phyloP scores from a whole-genome alignment of 1,140 invertebrate species.

The Antheraea pernyi region DNA sequence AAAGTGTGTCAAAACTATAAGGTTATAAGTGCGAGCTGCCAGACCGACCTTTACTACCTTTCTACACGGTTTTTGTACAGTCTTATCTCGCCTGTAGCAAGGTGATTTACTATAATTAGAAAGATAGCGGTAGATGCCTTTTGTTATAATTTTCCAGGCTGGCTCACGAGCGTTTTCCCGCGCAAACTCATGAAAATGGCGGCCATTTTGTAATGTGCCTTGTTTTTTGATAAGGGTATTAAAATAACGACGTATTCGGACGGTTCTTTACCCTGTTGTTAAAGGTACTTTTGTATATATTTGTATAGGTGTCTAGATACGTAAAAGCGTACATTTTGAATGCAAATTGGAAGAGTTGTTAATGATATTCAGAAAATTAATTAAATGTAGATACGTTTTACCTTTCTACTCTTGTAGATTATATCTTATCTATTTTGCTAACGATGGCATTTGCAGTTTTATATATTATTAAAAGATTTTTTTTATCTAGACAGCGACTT shows the following conservation, averaged over 20 bases:
- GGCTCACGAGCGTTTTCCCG: slow-evolving; percentile 68
- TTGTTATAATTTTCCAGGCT: slow-evolving; percentile 79
- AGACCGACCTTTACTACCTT: slow-evolving; percentile 52
- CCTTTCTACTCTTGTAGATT: neutral
- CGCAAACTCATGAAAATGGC: slow-evolving; percentile 72
- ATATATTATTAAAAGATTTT: neutral
- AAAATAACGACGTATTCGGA: slow-evolving; percentile 70
- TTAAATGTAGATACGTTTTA: slow-evolving; percentile 1
- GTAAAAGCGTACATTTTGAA: slow-evolving; percentile 65
- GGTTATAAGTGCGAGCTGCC: slow-evolving; percentile 44
- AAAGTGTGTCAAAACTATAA: slow-evolving; percentile 48
- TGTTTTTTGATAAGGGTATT: slow-evolving; percentile 79
- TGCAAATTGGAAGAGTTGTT: slow-evolving; percentile 63
- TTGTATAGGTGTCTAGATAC: slow-evolving; percentile 56
- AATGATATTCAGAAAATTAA: slow-evolving; percentile 50
- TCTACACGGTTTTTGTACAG: slow-evolving; percentile 43
- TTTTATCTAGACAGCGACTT: neutral
- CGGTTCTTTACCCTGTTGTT: slow-evolving; percentile 52
- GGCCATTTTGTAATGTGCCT: slow-evolving; percentile 75
- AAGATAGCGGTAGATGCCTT: slow-evolving; percentile 79
- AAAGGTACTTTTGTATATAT: slow-evolving; percentile 41
- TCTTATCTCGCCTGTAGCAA: slow-evolving; percentile 76
- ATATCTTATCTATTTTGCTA: neutral
- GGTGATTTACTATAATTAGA: slow-evolving; percentile 81
- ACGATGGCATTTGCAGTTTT: neutral